Evolutionary conservation across 1,140 invertebrate species (phyloP), one percentile per base, ranked within the genome.

Genomic region (Temnothorax curvispinosus): DNA sequence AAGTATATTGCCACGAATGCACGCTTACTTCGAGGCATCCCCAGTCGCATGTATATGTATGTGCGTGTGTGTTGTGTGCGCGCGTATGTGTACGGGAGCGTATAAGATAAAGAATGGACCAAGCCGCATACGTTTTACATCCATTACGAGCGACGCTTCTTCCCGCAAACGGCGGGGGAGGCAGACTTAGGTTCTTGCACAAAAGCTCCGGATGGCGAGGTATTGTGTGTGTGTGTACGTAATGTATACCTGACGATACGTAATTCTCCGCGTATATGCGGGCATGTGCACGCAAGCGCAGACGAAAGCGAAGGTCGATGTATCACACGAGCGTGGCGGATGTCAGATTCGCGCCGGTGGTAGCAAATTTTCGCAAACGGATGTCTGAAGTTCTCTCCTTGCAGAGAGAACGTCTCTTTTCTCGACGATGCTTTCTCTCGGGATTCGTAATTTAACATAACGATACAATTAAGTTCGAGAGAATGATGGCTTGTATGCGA

Each of bases 41-140:
- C 18, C 27, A 6, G 27, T 35, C 44, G 44, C 54, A n/a, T 18
- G 56, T 15, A 47, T 3, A 18, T 74, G 72, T 21, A n/a, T 18
- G 56, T 15, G 32, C 7, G 27, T 74, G 72, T 21, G 62, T 80
- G 32, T 27, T 11, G 52, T 54, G 1, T 9, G 35, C 8, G 58
- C 44, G 47, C 3, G 18, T 52, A 64, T 21, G 21, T 78, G 32
- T 58, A 62, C 18, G 41, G 13, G 41, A 72, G 56, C 44, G 44
- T 60, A 64, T 64, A 65, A 84, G 80, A 87, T 87, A 84, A 84
- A 84, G 67, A 84, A 87, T 47, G 78, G 54, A 82, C 77, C 76
- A 67, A 84, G 76, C 77, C 60, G 78, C 78, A 87, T 87, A 87
- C 77, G 69, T 87, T 87, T 87, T 87, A 87, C 86, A 84, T 87